Evolutionary conservation across 2,888 invertebrate species (phyloP).

Genomic region (Neelides folsomi): DNA sequence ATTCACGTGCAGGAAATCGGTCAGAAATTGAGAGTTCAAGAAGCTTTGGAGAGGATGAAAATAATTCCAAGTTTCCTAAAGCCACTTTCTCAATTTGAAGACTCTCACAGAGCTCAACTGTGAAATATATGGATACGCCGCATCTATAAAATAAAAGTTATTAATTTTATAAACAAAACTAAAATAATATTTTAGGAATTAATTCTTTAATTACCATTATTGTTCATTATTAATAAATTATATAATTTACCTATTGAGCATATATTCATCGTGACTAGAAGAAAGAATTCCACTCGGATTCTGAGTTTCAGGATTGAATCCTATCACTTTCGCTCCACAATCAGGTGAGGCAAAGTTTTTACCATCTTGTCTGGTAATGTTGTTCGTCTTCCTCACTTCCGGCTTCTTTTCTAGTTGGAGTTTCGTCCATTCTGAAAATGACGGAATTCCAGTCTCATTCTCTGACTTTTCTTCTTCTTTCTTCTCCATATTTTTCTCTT

Average conservation of each 20-base stretch:
- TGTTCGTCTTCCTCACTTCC: constrained; percentile 3
- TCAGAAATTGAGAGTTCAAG: constrained; percentile 78
- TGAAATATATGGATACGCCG: constrained; percentile 82
- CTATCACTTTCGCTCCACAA: constrained; percentile 93
- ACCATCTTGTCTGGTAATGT: constrained; percentile 11
- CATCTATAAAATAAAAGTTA: constrained; percentile 42
- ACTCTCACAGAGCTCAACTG: constrained; percentile 94
- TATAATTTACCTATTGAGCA: constrained; percentile 72
- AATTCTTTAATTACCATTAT: not conserved
- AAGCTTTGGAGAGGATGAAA: constrained; percentile 89
- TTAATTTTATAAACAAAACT: not conserved
- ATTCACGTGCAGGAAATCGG: constrained; percentile 62
- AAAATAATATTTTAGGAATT: not conserved
- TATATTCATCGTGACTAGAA: constrained; percentile 87
- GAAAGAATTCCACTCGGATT: constrained; percentile 75
- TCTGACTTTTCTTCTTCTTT: constrained; percentile 11
- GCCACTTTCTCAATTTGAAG: constrained; percentile 71
- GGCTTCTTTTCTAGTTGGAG: constrained; percentile 19
- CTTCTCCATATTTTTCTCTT: not conserved
- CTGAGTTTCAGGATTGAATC: constrained; percentile 80
- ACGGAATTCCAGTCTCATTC: constrained; percentile 28
- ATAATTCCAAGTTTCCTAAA: constrained; percentile 92
- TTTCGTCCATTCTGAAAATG: constrained; percentile 32
- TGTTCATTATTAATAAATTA: not conserved
- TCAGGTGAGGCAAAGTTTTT: constrained; percentile 94